These are phyloP conservation scores for Tillus elongatus DNA, from an alignment of 2,888 invertebrate genomes.

Conservation along the genomic window DNA sequence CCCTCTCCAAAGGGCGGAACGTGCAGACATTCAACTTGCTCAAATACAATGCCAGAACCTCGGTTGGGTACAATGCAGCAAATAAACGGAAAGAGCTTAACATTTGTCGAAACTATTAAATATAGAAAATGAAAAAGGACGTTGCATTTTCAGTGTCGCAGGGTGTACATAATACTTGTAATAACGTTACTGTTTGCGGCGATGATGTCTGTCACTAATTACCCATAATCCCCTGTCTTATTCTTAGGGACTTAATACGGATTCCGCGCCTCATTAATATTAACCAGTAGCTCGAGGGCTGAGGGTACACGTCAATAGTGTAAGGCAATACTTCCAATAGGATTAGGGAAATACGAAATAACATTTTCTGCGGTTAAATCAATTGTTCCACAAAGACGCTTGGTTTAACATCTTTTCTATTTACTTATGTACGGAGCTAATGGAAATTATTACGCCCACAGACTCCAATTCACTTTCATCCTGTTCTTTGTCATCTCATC, in stretches of 20 bases:
- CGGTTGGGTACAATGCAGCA: too few species aligned
- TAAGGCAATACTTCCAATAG: conserved; percentile 33
- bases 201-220: conserved; percentile 33
- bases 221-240: conserved; percentile 33
- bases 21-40: too few species aligned
- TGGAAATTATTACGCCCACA: conserved; percentile 26
- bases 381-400: conserved; percentile 32
- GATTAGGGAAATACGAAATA: conserved; percentile 35
- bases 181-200: conserved; percentile 23
- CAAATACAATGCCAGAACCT: too few species aligned
- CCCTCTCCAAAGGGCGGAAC: too few species aligned
- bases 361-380: conserved; percentile 32
- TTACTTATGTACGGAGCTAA: conserved; percentile 19
- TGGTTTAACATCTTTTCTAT: conserved; percentile 27
- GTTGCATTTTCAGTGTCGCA: too few species aligned
- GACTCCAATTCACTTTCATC: too few species aligned
- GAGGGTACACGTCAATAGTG: conserved; percentile 33
- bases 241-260: conserved; percentile 32
- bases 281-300: conserved; percentile 28
- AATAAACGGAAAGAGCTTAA: too few species aligned
- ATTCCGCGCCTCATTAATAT: conserved; percentile 35
- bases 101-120: too few species aligned
- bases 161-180: too few species aligned
- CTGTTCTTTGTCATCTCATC: too few species aligned
- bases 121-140: too few species aligned